Conservation (phyloP, 2,797 vertebrate species). For the Sparus aurata region DNA sequence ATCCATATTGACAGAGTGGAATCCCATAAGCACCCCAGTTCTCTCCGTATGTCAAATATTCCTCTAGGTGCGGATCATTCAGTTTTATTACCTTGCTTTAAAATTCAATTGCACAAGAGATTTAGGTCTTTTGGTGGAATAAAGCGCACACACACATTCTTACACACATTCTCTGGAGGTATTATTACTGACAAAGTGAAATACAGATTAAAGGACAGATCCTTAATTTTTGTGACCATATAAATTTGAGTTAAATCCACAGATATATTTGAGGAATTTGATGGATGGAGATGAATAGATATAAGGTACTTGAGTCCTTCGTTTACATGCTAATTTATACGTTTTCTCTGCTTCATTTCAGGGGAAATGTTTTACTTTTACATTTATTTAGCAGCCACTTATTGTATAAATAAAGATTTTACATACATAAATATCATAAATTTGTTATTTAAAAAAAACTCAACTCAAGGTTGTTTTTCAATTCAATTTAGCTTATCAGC, state of each 20-base stretch:
- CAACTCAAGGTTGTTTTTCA: too few species aligned
- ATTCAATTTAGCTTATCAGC: too few species aligned
- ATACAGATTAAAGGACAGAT: slow-evolving; percentile 38
- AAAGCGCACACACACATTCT: slow-evolving; percentile 33
- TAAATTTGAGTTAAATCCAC: slow-evolving; percentile 25
- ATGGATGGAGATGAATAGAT: neutral
- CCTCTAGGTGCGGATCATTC: slow-evolving; percentile 73
- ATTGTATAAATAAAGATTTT: neutral
- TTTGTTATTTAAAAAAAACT: too few species aligned
- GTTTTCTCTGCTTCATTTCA: neutral
- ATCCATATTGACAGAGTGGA: slow-evolving; percentile 73
- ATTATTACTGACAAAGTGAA: slow-evolving; percentile 34
- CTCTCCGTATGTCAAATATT: slow-evolving; percentile 70
- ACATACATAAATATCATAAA: too few species aligned
- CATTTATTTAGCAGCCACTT: neutral
- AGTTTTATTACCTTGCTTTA: slow-evolving; percentile 74
- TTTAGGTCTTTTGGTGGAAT: slow-evolving; percentile 59
- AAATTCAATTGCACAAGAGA: slow-evolving; percentile 69
- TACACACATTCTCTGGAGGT: slow-evolving; percentile 9
- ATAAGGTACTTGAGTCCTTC: neutral
- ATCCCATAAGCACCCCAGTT: slow-evolving; percentile 73
- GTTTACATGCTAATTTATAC: neutral
- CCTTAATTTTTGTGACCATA: slow-evolving; percentile 18
- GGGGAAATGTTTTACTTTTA: neutral
- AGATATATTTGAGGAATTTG: slow-evolving; percentile 7